Base-by-base conservation (phyloP, 2,113 vertebrate species). In the Odobenus rosmarus region DNA sequence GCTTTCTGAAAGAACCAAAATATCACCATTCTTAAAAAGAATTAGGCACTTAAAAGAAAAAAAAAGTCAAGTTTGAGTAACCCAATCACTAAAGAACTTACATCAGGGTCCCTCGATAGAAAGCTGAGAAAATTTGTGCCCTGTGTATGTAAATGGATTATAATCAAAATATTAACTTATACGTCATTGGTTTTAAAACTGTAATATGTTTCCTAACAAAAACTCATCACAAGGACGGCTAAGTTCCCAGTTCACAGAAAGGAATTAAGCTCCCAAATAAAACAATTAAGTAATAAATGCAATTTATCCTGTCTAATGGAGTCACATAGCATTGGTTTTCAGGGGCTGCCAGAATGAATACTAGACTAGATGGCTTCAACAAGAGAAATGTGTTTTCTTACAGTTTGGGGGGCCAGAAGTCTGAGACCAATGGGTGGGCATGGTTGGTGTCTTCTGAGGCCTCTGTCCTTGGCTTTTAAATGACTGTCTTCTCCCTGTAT, bases 321-420 rank as follows among this genome's bases (percentile, higher is more conserved):
- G 71, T 90, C 21, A 55, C 3, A 42, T 57, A 53, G 6, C 59
- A 89, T 69, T 61, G 39, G 26, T 85, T 53, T 77, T 7, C 33
- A 42, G 19, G 59, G 33, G 14, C 26, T 93, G 19, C 51, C n/a
- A 51, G 59, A 69, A 55, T 23, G 83, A 82, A 59, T 61, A 21
- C 24, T 59, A 84, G 23, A 55, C 18, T 59, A 18, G 26, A 18
- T 77, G 59, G 6, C 46, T 93, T 76, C 46, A 64, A 76, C 49
- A 88, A 83, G 36, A 88, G 77, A 74, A 96, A 39, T 67, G 19
- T 83, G 76, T 95, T 72, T 88, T 85, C 79, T 79, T 31, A 82
- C 33, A 55, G 36, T 49, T 64, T 49, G n/a, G 49, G 61, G 33
- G 55, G 31, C 33, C 15, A 42, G 39, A 69, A 84, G 59, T 89